Conservation (phyloP, 2,888 invertebrate genomes). For the Rhopalosiphum nymphaeae region DNA sequence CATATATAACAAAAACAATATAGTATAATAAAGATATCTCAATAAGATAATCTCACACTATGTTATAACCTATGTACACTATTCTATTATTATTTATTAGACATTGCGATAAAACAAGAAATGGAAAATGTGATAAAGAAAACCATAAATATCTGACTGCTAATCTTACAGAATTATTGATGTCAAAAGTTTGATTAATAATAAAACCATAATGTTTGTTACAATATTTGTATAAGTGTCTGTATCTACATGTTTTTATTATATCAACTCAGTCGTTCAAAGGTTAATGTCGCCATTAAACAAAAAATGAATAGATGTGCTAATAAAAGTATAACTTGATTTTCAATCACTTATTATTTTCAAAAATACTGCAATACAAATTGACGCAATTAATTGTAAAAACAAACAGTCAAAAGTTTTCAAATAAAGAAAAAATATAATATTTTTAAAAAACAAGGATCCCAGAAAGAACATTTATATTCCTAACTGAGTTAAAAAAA, state of each 20-base stretch:
- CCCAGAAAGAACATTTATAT: background rate
- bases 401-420: background rate
- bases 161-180: too few relatives aligned
- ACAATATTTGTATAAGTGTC: background rate
- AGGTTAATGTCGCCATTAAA: background rate
- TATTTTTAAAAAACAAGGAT: background rate
- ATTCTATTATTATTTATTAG: too few relatives aligned
- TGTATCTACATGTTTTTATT: background rate
- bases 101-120: too few relatives aligned
- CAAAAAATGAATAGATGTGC: background rate
- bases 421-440: background rate
- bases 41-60: too few relatives aligned
- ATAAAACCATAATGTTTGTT: too few relatives aligned
- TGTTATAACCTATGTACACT: too few relatives aligned
- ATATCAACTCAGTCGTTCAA: background rate
- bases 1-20: too few relatives aligned
- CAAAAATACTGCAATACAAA: background rate
- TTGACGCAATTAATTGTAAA: background rate
- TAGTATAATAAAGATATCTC: too few relatives aligned
- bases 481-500: background rate
- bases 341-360: too few relatives aligned
- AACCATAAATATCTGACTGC: too few relatives aligned
- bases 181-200: too few relatives aligned
- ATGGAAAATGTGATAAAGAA: too few relatives aligned
- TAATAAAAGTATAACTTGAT: background rate